These are phyloP conservation scores for Parasteatoda tepidariorum DNA, from an alignment of 1,140 invertebrate species.

Conservation along the genomic window DNA sequence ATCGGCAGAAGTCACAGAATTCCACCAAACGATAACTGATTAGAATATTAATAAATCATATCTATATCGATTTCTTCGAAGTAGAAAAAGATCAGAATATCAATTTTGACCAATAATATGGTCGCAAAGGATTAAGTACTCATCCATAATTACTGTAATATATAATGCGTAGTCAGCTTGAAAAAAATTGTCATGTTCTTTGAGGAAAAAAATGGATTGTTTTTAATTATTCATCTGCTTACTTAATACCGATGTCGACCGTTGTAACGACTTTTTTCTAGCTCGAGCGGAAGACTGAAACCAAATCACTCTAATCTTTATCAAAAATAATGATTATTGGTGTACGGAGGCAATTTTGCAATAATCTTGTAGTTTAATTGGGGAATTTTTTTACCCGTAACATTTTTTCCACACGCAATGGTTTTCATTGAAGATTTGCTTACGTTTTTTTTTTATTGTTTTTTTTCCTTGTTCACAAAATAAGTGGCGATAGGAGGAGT, in stretches of 20 bases:
- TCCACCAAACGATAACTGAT: no score
- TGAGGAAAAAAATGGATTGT: no score
- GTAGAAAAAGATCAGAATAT: no score
- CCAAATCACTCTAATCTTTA: not conserved
- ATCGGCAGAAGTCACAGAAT: no score
- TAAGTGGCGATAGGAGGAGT: not conserved
- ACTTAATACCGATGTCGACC: not conserved
- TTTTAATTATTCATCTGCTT: no score
- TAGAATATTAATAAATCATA: no score
- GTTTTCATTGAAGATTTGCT: not conserved
- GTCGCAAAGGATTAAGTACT: no score
- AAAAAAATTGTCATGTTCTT: no score
- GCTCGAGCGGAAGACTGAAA: not conserved
- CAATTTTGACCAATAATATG: no score
- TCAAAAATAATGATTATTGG: not conserved
- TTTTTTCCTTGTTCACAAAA: not conserved
- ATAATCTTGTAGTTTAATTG: not conserved
- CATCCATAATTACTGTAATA: no score
- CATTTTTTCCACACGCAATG: not conserved
- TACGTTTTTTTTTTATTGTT: not conserved
- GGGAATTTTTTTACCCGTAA: not conserved
- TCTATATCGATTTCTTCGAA: no score
- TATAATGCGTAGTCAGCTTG: no score
- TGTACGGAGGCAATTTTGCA: not conserved
- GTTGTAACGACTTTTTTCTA: not conserved